Evolutionary conservation across 1,140 invertebrate species (phyloP), one percentile per base, ranked within the genome.

Genomic region (Pteromalus puparum): DNA sequence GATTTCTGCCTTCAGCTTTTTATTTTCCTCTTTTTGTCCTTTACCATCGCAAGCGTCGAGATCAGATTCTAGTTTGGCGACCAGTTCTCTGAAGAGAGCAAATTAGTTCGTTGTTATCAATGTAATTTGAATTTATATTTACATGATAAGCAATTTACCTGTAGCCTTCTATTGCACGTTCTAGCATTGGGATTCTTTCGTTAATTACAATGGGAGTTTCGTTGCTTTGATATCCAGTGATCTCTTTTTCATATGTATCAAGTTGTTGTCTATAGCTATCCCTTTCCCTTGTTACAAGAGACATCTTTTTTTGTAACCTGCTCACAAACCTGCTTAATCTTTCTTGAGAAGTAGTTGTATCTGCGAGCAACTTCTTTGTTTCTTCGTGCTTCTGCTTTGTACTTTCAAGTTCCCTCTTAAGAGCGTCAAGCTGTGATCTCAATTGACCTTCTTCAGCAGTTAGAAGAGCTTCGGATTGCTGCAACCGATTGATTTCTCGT

Each of bases 211-310:
- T 92, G 5, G 89, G 70, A 6, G 86, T 88, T 73, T 82, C 80
- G 34, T 38, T 46, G 28, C 28, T 85, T 78, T 82, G 84, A 24
- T 78, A 78, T 2, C 34, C 77, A 82, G 96, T 96, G 82, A 96
- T 92, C 91, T 97, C 97, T 89, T 96, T 96, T 90, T 98, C 97
- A 88, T 97, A 97, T 48, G 96, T 95, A 86, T 97, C 96, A 53
- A 97, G 89, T 85, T 97, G 95, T 82, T 95, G 94, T 86, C 96
- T 95, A 87, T 94, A 95, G 86, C 95, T 96, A 87, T 98, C 97
- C 77, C 97, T 93, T 90, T 97, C 96, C 77, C 96, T 95, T 1
- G 96, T 95, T 0, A 97, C 94, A 15, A 97, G 93, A 7, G 95
- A 87, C 83, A 94, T 90, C 88, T 94, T 95, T 53, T 93, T 93